Evolutionary conservation across 2,113 vertebrate genomes (phyloP).

Genomic region (Albula glossodonta): DNA sequence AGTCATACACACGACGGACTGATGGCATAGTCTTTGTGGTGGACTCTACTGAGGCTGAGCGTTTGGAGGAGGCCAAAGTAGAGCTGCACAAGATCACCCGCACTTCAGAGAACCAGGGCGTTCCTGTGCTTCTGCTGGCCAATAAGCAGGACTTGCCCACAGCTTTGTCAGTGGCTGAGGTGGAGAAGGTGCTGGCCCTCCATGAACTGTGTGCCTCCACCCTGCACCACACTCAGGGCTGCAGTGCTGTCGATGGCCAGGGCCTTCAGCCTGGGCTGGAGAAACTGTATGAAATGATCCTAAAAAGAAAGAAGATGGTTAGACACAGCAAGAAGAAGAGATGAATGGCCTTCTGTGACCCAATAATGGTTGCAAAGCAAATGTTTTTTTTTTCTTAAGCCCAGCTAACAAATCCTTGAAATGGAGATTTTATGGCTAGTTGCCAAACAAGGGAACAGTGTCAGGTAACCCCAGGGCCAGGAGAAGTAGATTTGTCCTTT

Average conservation of each 20-base stretch:
- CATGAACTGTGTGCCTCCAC: slow-evolving; percentile 70
- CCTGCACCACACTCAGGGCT: slow-evolving; percentile 72
- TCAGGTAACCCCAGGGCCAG: slow-evolving; percentile 49
- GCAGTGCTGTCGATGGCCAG: slow-evolving; percentile 72
- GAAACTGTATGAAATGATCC: slow-evolving; percentile 78
- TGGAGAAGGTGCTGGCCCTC: slow-evolving; percentile 72
- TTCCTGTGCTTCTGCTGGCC: slow-evolving; percentile 74
- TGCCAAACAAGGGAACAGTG: slow-evolving; percentile 43
- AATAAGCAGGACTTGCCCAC: slow-evolving; percentile 76
- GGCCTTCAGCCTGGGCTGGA: slow-evolving; percentile 76
- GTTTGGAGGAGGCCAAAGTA: slow-evolving; percentile 79
- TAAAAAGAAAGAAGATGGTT: slow-evolving; percentile 72
- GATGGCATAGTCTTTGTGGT: slow-evolving; percentile 82
- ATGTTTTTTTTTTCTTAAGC: neutral
- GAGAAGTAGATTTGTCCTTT: slow-evolving; percentile 57
- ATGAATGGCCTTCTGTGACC: slow-evolving; percentile 50
- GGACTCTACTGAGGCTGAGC: slow-evolving; percentile 69
- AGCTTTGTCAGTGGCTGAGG: slow-evolving; percentile 66
- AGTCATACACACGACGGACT: slow-evolving; percentile 76
- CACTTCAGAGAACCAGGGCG: slow-evolving; percentile 72
- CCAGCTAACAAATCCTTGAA: slow-evolving; percentile 26
- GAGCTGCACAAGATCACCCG: slow-evolving; percentile 73
- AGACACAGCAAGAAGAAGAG: slow-evolving; percentile 72
- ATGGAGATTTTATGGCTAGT: slow-evolving; percentile 48
- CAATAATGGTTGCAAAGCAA: too few species aligned